phyloP scores from a whole-genome alignment of 1,140 invertebrate genomes.

The Drosophila subobscura region DNA sequence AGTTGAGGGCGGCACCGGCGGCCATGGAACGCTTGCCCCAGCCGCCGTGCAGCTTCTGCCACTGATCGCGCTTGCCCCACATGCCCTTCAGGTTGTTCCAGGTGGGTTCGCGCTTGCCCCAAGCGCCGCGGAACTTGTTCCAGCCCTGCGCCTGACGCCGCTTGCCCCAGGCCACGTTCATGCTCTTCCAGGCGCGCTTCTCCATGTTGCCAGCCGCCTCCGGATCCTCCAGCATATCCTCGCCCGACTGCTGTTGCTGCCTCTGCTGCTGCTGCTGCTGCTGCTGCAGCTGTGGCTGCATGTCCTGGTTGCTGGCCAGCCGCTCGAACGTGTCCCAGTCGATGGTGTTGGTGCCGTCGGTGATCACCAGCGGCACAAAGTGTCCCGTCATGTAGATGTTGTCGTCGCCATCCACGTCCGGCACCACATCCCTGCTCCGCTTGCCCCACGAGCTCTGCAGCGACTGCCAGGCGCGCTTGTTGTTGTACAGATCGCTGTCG shows the following conservation, averaged over 20 bases:
- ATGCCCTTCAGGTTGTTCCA: constrained; percentile 90
- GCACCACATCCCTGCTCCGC: constrained; percentile 61
- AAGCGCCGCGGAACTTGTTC: constrained; percentile 86
- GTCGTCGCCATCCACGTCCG: constrained; percentile 35
- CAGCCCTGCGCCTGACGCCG: constrained; percentile 85
- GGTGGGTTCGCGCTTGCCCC: constrained; percentile 89
- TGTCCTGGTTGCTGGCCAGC: constrained; percentile 49
- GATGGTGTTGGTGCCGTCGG: constrained; percentile 71
- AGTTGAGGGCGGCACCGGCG: constrained; percentile 38
- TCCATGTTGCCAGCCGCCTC: constrained; percentile 62
- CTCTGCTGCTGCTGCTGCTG: constrained; percentile 17
- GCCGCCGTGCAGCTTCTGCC: constrained; percentile 75
- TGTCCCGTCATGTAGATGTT: constrained; percentile 73
- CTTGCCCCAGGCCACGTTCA: constrained; percentile 88
- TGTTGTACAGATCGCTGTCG: constrained; percentile 71
- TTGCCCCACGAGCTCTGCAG: constrained; percentile 87
- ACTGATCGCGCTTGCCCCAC: constrained; percentile 87
- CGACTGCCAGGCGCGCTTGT: constrained; percentile 87
- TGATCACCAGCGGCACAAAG: constrained; percentile 74
- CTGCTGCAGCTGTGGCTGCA: constrained; percentile 2
- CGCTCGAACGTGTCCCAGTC: constrained; percentile 74
- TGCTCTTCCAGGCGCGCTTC: constrained; percentile 87
- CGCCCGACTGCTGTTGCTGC: constrained; percentile 33
- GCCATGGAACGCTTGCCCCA: constrained; percentile 75
- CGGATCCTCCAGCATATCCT: constrained; percentile 50